Evolutionary conservation across 2,113 vertebrate species (phyloP), one percentile per base, ranked within the genome.

Genomic region (Alces alces): DNA sequence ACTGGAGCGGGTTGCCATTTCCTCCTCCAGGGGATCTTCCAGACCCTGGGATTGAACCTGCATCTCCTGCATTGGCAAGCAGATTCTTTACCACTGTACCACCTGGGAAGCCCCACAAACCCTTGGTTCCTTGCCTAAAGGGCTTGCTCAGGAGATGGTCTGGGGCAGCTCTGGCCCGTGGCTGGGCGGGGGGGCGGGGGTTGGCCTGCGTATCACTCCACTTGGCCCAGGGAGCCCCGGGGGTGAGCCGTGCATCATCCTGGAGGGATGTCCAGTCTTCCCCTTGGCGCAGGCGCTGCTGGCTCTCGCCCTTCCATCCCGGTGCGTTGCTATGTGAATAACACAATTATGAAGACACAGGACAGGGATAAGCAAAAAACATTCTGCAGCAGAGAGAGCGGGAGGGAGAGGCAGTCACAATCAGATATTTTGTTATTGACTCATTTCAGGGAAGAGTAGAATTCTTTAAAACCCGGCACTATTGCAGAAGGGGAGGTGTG

Each of bases 301-400:
- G 66, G 50, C 73, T 58, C 66, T 43, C 1, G 17, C 66, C 57
- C 83, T 55, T 16, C 47, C 21, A 7, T 47, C 6, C 25, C 76
- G 0, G 0, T 47, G 39, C 12, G 10, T 91, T 95, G 88, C 94
- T 93, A 10, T 92, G 88, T 0, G 6, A 94, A 30, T 80, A 89
- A 89, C 52, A 25, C 52, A 88, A 39, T 94, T 91, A 76, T 0
- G 39, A 89, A 86, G 95, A 89, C 50, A 27, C 90, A 66, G 87
- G 28, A 54, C 19, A 9, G 15, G n/a, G 36, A 82, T 30, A 47
- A 50, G 61, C 36, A 55, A 89, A 88, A 87, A 60, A 60, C 9
- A 4, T 64, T 33, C 76, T 84, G 43, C 47, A 52, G 95, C 58
- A 28, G 85, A 4, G 52, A 79, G 64, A 39, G 39, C 0, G 3